Evolutionary conservation across 2,113 vertebrate genomes (phyloP).

Genomic region (Egretta garzetta): DNA sequence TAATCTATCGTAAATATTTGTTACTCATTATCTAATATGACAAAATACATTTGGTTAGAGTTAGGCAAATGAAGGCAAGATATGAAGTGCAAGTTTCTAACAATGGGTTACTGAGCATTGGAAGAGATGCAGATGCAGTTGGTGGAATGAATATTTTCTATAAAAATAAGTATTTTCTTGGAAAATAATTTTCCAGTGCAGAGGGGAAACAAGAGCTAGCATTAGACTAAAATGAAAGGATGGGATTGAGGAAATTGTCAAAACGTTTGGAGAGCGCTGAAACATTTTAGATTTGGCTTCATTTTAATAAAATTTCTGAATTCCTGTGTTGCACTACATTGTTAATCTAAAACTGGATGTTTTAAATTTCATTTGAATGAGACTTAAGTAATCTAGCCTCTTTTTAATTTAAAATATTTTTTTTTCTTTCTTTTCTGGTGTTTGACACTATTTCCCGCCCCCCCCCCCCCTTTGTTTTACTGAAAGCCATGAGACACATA

Average conservation of each 20-base stretch:
- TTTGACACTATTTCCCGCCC: too few relatives aligned
- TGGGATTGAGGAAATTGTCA: not conserved
- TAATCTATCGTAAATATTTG: slow-evolving; percentile 58
- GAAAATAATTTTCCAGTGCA: not conserved
- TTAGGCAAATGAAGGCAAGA: not conserved
- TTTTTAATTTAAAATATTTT: not conserved
- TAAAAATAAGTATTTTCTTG: not conserved
- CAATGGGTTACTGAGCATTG: not conserved
- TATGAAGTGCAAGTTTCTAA: not conserved
- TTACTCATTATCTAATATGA: slow-evolving; percentile 3
- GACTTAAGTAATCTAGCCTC: not conserved
- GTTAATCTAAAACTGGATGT: not conserved
- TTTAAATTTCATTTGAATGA: not conserved
- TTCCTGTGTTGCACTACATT: not conserved
- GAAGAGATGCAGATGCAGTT: not conserved
- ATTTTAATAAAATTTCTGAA: not conserved
- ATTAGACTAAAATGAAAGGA: not conserved
- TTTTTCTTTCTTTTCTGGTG: not conserved
- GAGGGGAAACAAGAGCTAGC: not conserved
- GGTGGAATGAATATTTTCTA: not conserved
- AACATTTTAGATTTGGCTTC: not conserved
- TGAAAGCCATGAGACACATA: not conserved
- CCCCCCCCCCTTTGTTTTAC: not conserved
- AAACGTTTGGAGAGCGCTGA: not conserved
- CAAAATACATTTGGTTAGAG: slow-evolving; percentile 16